These are phyloP conservation scores for Nyctibius bracteatus DNA, from an alignment of 2,113 vertebrate genomes.

Conservation along the genomic window DNA sequence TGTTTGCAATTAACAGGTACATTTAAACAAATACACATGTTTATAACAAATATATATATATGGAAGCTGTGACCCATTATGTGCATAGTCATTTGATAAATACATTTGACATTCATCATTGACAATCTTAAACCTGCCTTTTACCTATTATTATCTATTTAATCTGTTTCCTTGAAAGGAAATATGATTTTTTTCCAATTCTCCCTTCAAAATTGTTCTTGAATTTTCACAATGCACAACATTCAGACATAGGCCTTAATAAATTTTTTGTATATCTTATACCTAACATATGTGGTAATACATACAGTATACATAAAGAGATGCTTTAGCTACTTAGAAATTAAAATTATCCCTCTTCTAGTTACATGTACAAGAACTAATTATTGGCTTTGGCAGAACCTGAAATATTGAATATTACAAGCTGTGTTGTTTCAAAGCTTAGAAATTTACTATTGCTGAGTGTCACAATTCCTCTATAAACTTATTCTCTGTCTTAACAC, in stretches of 20 bases:
- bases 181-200: not conserved
- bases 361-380: not conserved
- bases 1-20: not conserved
- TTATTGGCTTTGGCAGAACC: not conserved
- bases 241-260: slow-evolving; percentile 13
- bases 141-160: not conserved
- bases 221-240: not conserved
- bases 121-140: not conserved
- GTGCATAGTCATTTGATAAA: not conserved
- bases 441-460: not conserved
- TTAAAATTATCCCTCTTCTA: not conserved
- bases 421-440: not conserved
- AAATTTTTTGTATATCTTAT: not conserved
- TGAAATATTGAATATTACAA: not conserved
- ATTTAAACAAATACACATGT: not conserved
- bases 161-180: not conserved
- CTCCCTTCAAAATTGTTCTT: not conserved
- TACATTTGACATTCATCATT: not conserved
- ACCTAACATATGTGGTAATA: not conserved
- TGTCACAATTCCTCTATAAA: not conserved
- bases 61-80: not conserved
- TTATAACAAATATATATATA: not conserved
- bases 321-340: not conserved
- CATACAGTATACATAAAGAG: not conserved
- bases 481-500: not conserved